A percentile compares a stretch with the other conserved stretches of the same genome.
phyloP scores from a whole-genome alignment of 2,113 vertebrate genomes.

The Muscicapa adusta region DNA sequence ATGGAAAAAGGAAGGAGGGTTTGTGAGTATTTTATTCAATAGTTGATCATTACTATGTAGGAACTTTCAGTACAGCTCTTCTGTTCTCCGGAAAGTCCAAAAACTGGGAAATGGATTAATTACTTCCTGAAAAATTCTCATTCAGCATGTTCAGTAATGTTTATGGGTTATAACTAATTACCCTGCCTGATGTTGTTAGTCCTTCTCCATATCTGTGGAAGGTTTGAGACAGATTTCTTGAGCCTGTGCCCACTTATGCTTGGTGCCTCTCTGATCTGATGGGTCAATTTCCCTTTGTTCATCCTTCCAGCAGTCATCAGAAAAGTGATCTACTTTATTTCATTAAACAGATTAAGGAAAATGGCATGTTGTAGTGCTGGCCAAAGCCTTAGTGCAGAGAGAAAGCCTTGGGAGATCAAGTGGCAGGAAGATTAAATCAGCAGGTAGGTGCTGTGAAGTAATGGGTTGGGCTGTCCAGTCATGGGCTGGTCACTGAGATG shows the following conservation, averaged over 20 bases:
- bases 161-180: conserved; percentile 6
- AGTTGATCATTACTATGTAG: background rate
- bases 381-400: background rate
- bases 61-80: background rate
- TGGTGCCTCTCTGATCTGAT: background rate
- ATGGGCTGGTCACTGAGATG: background rate
- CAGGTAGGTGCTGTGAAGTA: background rate
- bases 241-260: background rate
- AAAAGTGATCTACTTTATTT: background rate
- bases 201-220: background rate
- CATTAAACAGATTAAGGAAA: background rate
- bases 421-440: background rate
- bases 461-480: background rate
- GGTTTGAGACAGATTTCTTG: background rate
- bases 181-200: background rate
- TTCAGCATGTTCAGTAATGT: background rate
- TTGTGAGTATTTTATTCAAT: background rate
- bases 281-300: background rate
- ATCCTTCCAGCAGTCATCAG: background rate
- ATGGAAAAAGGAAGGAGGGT: background rate
- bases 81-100: background rate
- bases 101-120: background rate
- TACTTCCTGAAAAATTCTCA: background rate
- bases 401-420: background rate
- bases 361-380: background rate